Conservation (phyloP, 2,797 vertebrate species). For the Scarus forsteni region DNA sequence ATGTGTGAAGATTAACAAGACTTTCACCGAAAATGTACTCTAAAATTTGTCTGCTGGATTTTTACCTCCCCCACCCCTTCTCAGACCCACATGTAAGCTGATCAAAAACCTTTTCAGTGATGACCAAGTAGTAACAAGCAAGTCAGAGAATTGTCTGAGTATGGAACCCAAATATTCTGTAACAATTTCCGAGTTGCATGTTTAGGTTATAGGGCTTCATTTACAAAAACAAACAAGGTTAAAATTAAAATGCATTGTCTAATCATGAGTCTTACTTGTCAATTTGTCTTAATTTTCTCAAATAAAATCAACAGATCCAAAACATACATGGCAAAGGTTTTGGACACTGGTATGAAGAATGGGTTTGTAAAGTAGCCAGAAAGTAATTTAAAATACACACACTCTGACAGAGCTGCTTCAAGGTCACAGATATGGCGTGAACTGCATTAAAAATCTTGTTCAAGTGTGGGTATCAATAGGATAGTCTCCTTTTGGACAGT, state of each 20-base stretch:
- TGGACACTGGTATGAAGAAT: not conserved
- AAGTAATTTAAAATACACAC: not conserved
- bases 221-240: no score
- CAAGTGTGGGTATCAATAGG: not conserved
- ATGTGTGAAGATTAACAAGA: no score
- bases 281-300: not conserved
- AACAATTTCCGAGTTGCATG: no score
- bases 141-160: no score
- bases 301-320: not conserved
- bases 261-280: not conserved
- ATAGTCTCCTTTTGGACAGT: not conserved
- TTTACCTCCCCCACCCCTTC: no score
- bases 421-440: constrained; percentile 14
- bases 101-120: no score
- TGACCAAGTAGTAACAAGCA: no score
- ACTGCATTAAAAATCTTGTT: constrained; percentile 9
- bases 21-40: no score
- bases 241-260: not conserved
- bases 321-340: not conserved
- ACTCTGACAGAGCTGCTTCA: constrained; percentile 6
- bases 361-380: not conserved
- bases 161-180: no score
- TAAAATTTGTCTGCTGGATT: no score
- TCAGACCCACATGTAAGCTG: no score
- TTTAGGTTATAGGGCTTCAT: no score